phyloP scores from a whole-genome alignment of 2,888 invertebrate genomes.

The Pollenia amentaria region DNA sequence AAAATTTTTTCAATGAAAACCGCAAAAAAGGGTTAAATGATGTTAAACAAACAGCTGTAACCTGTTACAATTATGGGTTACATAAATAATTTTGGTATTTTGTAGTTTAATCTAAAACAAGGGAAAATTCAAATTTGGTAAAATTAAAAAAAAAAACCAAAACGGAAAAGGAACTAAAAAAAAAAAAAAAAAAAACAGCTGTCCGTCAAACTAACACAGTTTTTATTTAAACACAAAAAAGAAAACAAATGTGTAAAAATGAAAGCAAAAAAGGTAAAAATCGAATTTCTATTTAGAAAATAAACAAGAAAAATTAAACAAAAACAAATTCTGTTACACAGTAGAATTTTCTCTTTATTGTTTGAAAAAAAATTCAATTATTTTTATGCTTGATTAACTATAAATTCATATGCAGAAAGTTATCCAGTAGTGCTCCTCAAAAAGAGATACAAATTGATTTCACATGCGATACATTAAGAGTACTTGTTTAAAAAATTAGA shows the following conservation, averaged over 20 bases:
- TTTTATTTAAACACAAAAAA: constrained; percentile 3
- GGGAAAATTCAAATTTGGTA: constrained; percentile 37
- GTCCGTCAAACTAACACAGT: not conserved
- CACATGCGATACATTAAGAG: too few species aligned
- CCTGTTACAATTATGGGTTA: constrained; percentile 63
- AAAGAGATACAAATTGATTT: too few species aligned
- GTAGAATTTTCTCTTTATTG: constrained; percentile 14
- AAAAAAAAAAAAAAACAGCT: constrained; percentile 61
- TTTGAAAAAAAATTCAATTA: constrained; percentile 57
- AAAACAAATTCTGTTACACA: not conserved
- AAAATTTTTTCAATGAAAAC: constrained; percentile 52
- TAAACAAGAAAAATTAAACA: constrained; percentile 18
- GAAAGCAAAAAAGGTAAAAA: not conserved
- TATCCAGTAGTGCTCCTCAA: not conserved
- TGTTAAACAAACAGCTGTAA: constrained; percentile 69
- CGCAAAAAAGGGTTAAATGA: constrained; percentile 67
- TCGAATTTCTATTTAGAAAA: not conserved
- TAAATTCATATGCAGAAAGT: constrained; percentile 57
- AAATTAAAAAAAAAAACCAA: not conserved
- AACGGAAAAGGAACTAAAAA: constrained; percentile 19
- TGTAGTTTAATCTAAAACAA: constrained; percentile 57
- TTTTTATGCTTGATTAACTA: constrained; percentile 64
- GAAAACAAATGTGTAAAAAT: not conserved
- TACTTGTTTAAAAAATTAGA: too few species aligned
- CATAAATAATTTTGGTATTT: constrained; percentile 57